Percentiles rank a stretch among this genome's conserved stretches.
These are phyloP conservation scores for Prolemur simus DNA, from an alignment of 2,113 vertebrate species.

Conservation along the genomic window DNA sequence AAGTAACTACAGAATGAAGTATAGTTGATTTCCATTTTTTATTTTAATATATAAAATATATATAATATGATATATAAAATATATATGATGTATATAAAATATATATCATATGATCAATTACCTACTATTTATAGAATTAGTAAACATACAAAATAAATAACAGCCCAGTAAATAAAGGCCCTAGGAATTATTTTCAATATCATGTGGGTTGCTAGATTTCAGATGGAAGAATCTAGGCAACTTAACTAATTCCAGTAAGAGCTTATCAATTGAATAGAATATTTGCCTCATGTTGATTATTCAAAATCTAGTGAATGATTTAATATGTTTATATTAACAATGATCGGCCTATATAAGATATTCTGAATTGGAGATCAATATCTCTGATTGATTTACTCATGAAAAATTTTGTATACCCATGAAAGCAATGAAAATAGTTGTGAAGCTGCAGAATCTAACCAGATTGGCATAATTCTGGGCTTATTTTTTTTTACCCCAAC, in stretches of 20 bases:
- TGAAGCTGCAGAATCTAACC: not conserved
- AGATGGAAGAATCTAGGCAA: not conserved
- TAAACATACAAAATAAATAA: constrained; percentile 13
- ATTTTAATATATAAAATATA: not conserved
- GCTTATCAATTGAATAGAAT: not conserved
- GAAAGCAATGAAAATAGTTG: not conserved
- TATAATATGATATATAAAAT: not conserved
- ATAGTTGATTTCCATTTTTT: not conserved
- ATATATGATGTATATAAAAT: not conserved
- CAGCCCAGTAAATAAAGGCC: not conserved
- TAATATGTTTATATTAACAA: not conserved
- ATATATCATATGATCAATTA: not conserved
- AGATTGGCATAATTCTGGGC: not conserved
- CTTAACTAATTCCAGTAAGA: not conserved
- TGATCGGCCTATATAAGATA: not conserved
- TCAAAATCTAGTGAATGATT: not conserved
- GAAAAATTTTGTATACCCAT: not conserved
- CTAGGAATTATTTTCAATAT: not conserved
- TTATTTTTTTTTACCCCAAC: not conserved
- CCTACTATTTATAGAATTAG: not conserved
- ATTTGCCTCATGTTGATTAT: not conserved
- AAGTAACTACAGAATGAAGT: not conserved
- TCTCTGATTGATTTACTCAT: not conserved
- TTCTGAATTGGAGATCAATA: not conserved
- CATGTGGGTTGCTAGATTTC: not conserved